phyloP scores from a whole-genome alignment of 2,113 vertebrate genomes.

The Pluvialis apricaria region DNA sequence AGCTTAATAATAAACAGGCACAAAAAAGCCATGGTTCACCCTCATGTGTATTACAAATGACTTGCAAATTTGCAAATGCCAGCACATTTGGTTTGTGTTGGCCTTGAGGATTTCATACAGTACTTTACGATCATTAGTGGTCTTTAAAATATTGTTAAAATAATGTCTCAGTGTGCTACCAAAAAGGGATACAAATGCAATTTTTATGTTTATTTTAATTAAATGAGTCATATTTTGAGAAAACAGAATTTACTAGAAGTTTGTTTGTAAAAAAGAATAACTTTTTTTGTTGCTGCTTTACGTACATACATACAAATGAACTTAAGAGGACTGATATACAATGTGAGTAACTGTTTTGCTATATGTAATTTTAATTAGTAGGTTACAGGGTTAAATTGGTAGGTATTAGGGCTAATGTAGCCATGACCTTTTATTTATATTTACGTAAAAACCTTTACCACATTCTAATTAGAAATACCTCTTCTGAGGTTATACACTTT shows the following conservation, averaged over 20 bases:
- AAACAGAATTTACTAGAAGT: not conserved
- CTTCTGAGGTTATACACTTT: not conserved
- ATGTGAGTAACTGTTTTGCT: not conserved
- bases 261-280: not conserved
- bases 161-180: not conserved
- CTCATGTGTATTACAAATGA: not conserved
- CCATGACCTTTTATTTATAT: not conserved
- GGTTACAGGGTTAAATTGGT: not conserved
- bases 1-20: not conserved
- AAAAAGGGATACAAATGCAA: not conserved
- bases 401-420: not conserved
- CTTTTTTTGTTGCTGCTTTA: not conserved
- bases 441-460: not conserved
- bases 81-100: not conserved
- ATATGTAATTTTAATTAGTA: not conserved
- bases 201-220: not conserved
- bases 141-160: not conserved
- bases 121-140: not conserved
- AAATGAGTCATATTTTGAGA: not conserved
- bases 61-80: not conserved
- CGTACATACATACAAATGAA: not conserved
- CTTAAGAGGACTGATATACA: not conserved
- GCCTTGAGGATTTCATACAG: not conserved
- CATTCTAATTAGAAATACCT: not conserved
- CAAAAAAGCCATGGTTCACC: not conserved